Evolutionary conservation across 2,113 vertebrate genomes (phyloP).

Genomic region (Axis porcinus): DNA sequence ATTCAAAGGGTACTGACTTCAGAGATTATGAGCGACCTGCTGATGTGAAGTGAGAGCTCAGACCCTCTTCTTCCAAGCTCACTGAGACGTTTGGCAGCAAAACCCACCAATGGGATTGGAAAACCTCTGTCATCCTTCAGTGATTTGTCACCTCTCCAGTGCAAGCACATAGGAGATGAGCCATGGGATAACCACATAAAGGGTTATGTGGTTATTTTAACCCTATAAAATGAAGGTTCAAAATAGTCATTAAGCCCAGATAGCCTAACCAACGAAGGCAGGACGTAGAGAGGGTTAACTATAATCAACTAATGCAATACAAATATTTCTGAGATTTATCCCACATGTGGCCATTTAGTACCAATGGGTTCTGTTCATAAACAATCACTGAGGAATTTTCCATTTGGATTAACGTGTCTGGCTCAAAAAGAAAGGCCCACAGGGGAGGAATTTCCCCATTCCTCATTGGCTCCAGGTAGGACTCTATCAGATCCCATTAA

Average conservation of each 20-base stretch:
- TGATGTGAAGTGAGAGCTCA: background rate
- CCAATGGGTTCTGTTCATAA: background rate
- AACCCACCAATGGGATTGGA: background rate
- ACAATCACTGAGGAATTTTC: background rate
- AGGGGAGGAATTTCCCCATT: background rate
- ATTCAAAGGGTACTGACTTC: background rate
- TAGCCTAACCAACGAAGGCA: background rate
- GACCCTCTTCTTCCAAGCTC: background rate
- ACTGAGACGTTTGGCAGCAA: background rate
- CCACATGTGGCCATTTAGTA: background rate
- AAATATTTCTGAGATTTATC: slow-evolving; percentile 16
- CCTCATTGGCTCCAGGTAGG: background rate
- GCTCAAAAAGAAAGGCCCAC: background rate
- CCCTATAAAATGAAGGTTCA: background rate
- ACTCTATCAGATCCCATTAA: background rate
- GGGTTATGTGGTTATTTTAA: background rate
- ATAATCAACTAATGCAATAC: background rate
- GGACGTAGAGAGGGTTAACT: background rate
- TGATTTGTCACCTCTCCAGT: background rate
- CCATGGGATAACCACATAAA: background rate
- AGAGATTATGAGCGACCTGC: background rate
- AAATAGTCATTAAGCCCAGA: background rate
- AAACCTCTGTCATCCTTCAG: background rate
- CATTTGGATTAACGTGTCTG: background rate
- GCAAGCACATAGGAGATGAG: background rate